A percentile compares a stretch with the other conserved stretches of the same genome.
Conservation (phyloP, 2,113 vertebrate species). For the Brachyhypopomus occidentalis region DNA sequence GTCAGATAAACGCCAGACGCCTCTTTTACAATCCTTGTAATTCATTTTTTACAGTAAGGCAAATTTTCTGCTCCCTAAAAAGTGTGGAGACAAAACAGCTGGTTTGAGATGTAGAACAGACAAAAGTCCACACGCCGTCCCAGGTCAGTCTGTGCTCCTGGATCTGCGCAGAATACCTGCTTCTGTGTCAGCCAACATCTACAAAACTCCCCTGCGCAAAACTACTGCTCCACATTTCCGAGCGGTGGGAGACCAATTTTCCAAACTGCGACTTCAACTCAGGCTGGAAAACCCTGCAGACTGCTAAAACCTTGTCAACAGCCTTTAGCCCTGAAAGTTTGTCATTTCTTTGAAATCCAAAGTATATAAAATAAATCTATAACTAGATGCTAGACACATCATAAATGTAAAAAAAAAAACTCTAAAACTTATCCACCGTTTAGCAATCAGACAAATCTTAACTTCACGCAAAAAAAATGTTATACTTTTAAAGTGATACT, state of each 20-base stretch:
- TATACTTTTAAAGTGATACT: neutral
- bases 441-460: neutral
- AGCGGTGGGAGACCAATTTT: conserved; percentile 47
- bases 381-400: neutral
- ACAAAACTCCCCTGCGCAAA: conserved; percentile 54
- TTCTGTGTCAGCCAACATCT: conserved; percentile 64
- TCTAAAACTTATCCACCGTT: neutral
- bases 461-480: neutral
- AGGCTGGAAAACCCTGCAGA: conserved; percentile 15
- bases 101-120: conserved; percentile 61
- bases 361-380: neutral
- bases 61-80: conserved; percentile 62
- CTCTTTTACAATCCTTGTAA: conserved; percentile 63
- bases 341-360: neutral
- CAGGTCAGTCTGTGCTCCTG: conserved; percentile 57
- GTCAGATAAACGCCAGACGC: conserved; percentile 40
- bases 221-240: conserved; percentile 34
- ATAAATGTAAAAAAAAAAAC: neutral
- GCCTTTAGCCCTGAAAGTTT: conserved; percentile 6
- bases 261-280: conserved; percentile 30
- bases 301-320: conserved; percentile 10
- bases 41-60: conserved; percentile 59
- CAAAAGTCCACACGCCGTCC: conserved; percentile 53
- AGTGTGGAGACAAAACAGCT: conserved; percentile 64
- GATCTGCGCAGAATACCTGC: conserved; percentile 52